Evolutionary conservation across 2,113 vertebrate genomes (phyloP), one percentile per base, ranked within the genome.

Genomic region (Scomber colias): DNA sequence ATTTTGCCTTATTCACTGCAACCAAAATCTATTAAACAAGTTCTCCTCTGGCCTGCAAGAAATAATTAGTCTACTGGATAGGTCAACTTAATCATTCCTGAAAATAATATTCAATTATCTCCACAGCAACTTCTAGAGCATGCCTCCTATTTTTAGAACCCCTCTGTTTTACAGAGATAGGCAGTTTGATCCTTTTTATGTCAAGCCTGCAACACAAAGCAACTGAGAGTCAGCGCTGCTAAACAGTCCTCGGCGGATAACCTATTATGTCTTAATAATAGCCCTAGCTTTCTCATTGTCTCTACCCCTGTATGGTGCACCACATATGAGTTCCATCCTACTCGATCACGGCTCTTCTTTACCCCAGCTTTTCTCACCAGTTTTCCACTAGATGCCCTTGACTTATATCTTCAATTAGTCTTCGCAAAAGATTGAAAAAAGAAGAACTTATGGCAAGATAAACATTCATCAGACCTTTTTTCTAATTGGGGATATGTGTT

Each of bases 81-180:
- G 94, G 93, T 94, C 93, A 95, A 93, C 90, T 93, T 93, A 92
- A 94, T 94, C 92, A 95, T 95, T 95, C 93, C 94, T 94, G 93
- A 93, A 95, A 94, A 95, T 95, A 94, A 95, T 94, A 94, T 94
- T 94, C 92, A 94, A 94, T 94, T 94, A 95, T 93, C 91, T 94
- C 83, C 69, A 83, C 90, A 31, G 82, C 86, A 94, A 92, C 92
- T 92, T 94, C 87, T 91, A 91, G 89, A 93, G 87, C 89, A 91
- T 59, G 75, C 48, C 71, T 83, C 78, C 92, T 95, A 94, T 94
- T 93, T 93, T 93, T 95, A 94, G 93, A 48, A 67, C 53, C 55
- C 78, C 81, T 83, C 82, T 88, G 86, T 90, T 92, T 93, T 92
- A 90, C 84, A 83, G 80, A 89, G 87, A 93, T 91, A 90, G 79